Conservation (phyloP, 2,797 vertebrate species). For the Falco berigora region DNA sequence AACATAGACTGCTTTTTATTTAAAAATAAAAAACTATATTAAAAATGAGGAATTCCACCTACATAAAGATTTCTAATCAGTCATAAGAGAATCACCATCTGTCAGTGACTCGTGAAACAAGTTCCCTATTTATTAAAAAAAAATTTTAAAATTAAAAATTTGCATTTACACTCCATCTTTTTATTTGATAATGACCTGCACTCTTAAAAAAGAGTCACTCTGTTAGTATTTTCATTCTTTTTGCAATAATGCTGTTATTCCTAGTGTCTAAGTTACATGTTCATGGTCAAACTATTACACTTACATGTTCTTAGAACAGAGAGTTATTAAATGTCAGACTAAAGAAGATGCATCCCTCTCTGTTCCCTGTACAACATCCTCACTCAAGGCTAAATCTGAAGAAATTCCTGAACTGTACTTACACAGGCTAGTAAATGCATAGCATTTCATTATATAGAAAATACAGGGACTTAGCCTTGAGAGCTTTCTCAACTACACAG, state of each 20-base stretch:
- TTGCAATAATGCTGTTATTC: not conserved
- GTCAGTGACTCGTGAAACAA: not conserved
- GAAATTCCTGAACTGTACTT: not conserved
- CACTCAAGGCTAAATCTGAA: not conserved
- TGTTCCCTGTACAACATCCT: not conserved
- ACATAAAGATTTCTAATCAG: not conserved
- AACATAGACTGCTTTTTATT: not conserved
- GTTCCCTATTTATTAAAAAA: too few relatives aligned
- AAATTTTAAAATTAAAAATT: too few relatives aligned
- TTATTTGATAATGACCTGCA: not conserved
- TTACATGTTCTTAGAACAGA: not conserved
- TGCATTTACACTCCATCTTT: not conserved
- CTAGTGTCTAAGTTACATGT: not conserved
- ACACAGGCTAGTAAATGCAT: not conserved
- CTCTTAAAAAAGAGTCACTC: not conserved
- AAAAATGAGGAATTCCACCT: not conserved
- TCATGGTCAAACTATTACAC: not conserved
- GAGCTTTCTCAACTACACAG: not conserved
- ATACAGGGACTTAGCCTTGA: rapidly evolving
- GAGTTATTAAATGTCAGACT: not conserved
- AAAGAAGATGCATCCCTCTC: not conserved
- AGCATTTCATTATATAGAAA: not conserved
- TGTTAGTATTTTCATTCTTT: not conserved
- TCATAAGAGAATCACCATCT: not conserved
- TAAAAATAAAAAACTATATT: not conserved